A percentile compares a stretch with the other conserved stretches of the same genome.
These are phyloP conservation scores for Leptinotarsa juncta DNA, from an alignment of 2,888 invertebrate genomes.

Conservation along the genomic window DNA sequence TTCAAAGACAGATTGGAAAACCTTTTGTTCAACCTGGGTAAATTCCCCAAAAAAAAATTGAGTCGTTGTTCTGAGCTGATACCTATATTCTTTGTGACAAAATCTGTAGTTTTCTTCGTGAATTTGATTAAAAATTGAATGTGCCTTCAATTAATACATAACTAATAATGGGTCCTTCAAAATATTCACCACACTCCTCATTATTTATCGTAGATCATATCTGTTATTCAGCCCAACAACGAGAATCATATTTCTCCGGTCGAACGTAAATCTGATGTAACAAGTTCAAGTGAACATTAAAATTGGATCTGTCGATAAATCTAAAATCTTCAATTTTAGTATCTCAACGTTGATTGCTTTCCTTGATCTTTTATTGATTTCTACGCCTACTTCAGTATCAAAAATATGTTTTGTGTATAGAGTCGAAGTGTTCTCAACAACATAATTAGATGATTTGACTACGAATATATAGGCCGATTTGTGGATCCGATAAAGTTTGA, in stretches of 20 bases:
- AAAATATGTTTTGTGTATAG: conserved; percentile 14
- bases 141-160: no score
- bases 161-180: background rate
- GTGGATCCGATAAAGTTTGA: conserved; percentile 6
- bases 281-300: background rate
- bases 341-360: conserved; percentile 22
- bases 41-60: no score
- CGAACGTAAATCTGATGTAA: background rate
- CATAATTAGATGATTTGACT: conserved; percentile 15
- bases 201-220: background rate
- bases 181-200: background rate
- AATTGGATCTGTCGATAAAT: conserved; percentile 25
- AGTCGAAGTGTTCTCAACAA: conserved; percentile 12
- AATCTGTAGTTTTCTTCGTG: no score
- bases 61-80: no score
- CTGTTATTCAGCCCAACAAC: conserved; percentile 5
- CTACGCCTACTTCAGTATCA: conserved; percentile 11
- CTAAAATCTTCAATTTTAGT: conserved; percentile 5
- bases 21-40: no score
- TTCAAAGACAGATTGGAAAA: no score
- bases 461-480: conserved; percentile 8
- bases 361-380: conserved; percentile 26
- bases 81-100: no score
- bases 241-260: background rate
- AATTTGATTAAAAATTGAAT: no score